Conservation (phyloP, 2,888 invertebrate species). For the Mantis religiosa region DNA sequence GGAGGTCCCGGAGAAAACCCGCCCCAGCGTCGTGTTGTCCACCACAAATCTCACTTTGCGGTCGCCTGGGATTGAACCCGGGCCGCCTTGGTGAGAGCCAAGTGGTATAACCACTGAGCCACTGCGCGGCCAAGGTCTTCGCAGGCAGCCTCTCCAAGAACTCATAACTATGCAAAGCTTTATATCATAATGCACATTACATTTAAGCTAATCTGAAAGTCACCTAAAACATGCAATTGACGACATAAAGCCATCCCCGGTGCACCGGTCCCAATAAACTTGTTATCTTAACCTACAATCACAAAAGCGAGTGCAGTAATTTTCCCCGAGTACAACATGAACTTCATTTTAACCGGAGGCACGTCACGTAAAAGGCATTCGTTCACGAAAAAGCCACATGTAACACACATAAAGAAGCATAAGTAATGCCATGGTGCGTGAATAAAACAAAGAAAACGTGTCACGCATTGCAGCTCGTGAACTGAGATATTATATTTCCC, state of each 20-base stretch:
- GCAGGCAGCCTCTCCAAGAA: too few relatives aligned
- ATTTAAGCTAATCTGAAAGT: too few relatives aligned
- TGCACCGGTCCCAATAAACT: not conserved
- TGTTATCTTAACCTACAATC: not conserved
- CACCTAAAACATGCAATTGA: not conserved
- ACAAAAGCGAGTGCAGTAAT: not conserved
- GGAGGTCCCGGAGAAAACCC: too few relatives aligned
- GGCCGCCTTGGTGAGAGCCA: too few relatives aligned
- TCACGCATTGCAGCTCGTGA: not conserved
- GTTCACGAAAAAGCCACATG: not conserved
- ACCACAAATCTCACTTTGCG: too few relatives aligned
- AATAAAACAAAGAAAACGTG: not conserved
- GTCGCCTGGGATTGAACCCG: too few relatives aligned
- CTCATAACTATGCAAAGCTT: too few relatives aligned
- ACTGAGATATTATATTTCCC: not conserved
- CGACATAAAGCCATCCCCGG: not conserved
- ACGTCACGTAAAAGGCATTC: not conserved
- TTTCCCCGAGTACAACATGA: not conserved
- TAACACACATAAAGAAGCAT: not conserved
- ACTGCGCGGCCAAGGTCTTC: too few relatives aligned
- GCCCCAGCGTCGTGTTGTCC: too few relatives aligned
- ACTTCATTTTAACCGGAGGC: not conserved
- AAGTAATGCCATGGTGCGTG: not conserved
- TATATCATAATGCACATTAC: too few relatives aligned
- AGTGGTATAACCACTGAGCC: too few relatives aligned